Evolutionary conservation across 2,113 vertebrate genomes (phyloP).

Genomic region (Euleptes europaea): DNA sequence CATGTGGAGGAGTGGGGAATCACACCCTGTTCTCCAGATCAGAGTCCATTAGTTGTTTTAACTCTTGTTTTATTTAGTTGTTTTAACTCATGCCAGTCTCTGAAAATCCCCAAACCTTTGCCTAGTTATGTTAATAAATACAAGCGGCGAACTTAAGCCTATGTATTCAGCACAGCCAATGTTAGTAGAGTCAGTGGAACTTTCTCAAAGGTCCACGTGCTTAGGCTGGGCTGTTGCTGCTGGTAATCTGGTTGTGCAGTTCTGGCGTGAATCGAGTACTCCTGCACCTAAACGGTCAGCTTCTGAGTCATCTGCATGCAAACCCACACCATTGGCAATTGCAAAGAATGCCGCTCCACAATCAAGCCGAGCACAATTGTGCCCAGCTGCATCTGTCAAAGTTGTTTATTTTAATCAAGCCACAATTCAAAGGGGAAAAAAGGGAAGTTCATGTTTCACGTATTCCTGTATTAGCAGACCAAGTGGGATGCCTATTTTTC

Average conservation of each 20-base stretch:
- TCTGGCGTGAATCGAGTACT: neutral
- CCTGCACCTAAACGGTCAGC: neutral
- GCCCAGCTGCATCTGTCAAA: conserved; percentile 6
- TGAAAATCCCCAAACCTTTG: conserved; percentile 22
- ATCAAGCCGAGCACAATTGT: conserved; percentile 35
- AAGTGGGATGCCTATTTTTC: conserved; percentile 5
- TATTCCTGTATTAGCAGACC: neutral
- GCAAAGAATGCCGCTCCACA: neutral
- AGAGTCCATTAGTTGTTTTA: too few species aligned
- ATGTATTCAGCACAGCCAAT: neutral
- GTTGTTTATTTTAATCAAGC: conserved; percentile 29
- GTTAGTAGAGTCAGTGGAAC: neutral
- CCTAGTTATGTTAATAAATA: conserved; percentile 1
- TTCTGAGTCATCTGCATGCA: conserved; percentile 17
- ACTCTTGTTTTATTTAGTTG: too few species aligned
- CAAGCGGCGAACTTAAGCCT: neutral
- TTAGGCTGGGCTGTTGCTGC: neutral
- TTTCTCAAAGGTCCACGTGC: neutral
- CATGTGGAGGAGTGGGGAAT: too few species aligned
- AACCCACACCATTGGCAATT: neutral
- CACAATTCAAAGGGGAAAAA: conserved; percentile 9
- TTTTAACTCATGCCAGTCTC: conserved; percentile 12
- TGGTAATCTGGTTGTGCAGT: neutral
- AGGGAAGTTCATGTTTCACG: neutral
- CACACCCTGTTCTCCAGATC: too few species aligned